Percentiles rank a stretch among this genome's conserved stretches.
Evolutionary conservation across 1,140 invertebrate species (phyloP).

Genomic region (Drosophila tristis): DNA sequence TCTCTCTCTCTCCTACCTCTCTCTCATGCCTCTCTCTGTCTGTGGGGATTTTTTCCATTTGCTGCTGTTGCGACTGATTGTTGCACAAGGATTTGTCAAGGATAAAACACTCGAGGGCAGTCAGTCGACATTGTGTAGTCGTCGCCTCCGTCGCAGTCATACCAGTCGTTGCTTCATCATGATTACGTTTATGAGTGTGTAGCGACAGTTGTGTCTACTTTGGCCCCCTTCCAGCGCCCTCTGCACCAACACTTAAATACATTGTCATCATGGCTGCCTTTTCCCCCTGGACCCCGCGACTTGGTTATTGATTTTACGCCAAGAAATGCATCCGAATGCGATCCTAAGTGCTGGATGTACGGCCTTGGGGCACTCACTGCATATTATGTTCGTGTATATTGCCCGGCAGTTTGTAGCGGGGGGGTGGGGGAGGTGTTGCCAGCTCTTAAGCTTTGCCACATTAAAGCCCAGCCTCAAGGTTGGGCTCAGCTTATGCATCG

Average conservation of each 20-base stretch:
- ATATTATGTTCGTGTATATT: constrained; percentile 17
- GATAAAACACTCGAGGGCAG: constrained; percentile 76
- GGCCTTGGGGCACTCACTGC: constrained; percentile 34
- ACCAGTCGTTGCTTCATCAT: constrained; percentile 48
- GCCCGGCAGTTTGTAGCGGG: too few species aligned
- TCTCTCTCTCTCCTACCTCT: constrained; percentile 23
- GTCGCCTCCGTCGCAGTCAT: constrained; percentile 27
- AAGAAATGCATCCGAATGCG: constrained; percentile 46
- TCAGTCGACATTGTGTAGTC: constrained; percentile 55
- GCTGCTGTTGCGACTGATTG: constrained; percentile 60
- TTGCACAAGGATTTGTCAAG: constrained; percentile 77
- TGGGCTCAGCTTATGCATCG: too few species aligned
- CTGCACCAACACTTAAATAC: constrained; percentile 6
- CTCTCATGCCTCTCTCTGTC: constrained; percentile 19
- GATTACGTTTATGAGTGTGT: constrained; percentile 70
- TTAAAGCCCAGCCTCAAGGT: too few species aligned
- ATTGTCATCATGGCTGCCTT: constrained; percentile 7
- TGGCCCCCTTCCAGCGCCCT: constrained; percentile 1
- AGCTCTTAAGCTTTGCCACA: background rate
- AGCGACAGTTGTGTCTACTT: constrained; percentile 33
- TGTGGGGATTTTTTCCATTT: constrained; percentile 4
- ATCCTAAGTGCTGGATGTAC: constrained; percentile 22
- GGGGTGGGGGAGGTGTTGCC: background rate
- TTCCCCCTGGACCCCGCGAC: constrained; percentile 38
- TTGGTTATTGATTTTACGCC: constrained; percentile 64